phyloP scores from a whole-genome alignment of 2,113 vertebrate genomes.

The Urocolius indicus region DNA sequence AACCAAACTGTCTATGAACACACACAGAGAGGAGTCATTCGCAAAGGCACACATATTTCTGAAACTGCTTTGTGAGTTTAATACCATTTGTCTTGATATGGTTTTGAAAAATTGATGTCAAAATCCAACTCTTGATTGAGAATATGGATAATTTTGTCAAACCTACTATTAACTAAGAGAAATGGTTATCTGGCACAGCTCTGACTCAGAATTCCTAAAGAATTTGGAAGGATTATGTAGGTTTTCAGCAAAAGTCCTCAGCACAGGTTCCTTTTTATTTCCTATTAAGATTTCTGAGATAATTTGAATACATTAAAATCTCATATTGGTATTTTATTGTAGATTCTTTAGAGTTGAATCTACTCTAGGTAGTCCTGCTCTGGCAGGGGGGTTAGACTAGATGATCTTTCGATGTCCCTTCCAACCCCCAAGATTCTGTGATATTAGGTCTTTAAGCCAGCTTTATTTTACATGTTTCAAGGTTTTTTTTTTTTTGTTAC shows the following conservation, averaged over 20 bases:
- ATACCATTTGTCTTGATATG: background rate
- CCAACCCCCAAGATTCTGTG: background rate
- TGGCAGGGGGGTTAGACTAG: no score
- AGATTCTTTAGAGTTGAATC: background rate
- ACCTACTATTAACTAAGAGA: background rate
- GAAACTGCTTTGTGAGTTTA: background rate
- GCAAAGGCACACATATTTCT: background rate
- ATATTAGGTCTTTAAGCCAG: background rate
- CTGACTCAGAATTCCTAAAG: background rate
- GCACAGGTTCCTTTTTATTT: conserved; percentile 16
- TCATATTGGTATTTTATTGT: background rate
- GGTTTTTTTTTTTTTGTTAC: background rate
- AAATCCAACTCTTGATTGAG: background rate
- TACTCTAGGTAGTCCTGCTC: no score
- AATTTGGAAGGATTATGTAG: background rate
- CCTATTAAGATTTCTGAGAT: background rate
- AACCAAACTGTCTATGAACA: background rate
- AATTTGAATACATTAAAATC: background rate
- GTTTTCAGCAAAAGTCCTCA: conserved; percentile 1
- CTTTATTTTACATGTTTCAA: background rate
- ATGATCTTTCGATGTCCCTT: no score
- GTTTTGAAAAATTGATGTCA: background rate
- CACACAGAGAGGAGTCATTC: background rate
- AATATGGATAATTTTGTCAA: background rate
- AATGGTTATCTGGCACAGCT: background rate